Evolutionary conservation across 2,888 invertebrate genomes (phyloP), one percentile per base, ranked within the genome.

Genomic region (Sericinus montela): DNA sequence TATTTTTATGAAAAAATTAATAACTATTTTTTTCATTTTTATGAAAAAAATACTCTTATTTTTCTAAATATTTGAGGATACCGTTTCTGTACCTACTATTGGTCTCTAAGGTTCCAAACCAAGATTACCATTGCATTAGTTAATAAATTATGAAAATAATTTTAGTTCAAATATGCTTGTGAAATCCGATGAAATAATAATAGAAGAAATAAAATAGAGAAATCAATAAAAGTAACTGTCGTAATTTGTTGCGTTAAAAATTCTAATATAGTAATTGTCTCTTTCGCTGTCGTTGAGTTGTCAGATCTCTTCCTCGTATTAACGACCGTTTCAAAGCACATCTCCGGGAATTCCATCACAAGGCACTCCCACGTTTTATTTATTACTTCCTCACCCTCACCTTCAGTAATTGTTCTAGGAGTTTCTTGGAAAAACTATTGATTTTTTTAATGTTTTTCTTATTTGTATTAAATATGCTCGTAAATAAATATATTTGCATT

Each of bases 311-410:
- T 70, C 72, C 67, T 65, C 60, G 57, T 52, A 56, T 57, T 54
- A 60, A 58, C 52, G 59, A 57, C 48, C 52, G 55, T 69, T 62
- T 76, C 69, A 75, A 77, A 78, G 77, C 69, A 63, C 63, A 66
- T 72, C 80, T 83, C 84, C 82, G 67, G 77, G 85, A 85, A 84
- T 69, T 70, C 60, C 69, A 61, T 59, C 65, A 68, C 60, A 58
- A 60, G 72, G 67, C 75, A 73, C 77, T 76, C 76, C 76, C 75
- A 74, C 71, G 66, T 63, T 58, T 67, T 80, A 86, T 86, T 87
- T 84, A 86, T 81, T 62, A 63, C 71, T 87, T 86, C 86, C 86
- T 79, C 62, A 63, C 71, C 63, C 52, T 57, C 48, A 45, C 49
- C 45, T 45, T 61, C 58, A 60, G 60, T 67, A 70, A 79, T 78